Evolutionary conservation across 2,888 invertebrate species (phyloP).

Genomic region (Drosophila gaucha): DNA sequence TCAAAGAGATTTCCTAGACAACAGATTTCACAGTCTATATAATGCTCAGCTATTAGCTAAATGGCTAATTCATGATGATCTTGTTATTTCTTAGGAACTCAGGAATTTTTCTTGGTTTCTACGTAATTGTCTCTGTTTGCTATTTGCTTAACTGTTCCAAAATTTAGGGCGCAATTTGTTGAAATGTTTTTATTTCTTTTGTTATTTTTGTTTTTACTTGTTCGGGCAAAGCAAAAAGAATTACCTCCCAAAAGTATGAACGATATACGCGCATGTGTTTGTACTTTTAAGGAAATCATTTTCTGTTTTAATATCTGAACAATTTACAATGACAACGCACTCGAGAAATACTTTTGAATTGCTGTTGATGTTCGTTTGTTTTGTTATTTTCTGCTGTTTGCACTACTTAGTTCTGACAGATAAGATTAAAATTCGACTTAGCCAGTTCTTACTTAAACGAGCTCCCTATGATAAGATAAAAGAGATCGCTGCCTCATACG

Average conservation of each 20-base stretch:
- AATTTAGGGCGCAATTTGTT: conserved; percentile 60
- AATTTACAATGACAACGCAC: conserved; percentile 59
- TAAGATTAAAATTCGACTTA: conserved; percentile 75
- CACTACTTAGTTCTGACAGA: conserved; percentile 75
- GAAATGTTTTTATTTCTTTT: conserved; percentile 22
- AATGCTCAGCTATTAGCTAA: background rate
- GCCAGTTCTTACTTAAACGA: conserved; percentile 33
- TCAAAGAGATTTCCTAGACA: no score
- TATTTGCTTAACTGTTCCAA: conserved; percentile 62
- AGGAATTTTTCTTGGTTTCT: conserved; percentile 5
- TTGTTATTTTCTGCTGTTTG: conserved; percentile 56
- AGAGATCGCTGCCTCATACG: conserved; percentile 22
- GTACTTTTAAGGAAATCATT: conserved; percentile 49
- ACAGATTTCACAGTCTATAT: background rate
- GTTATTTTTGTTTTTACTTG: conserved; percentile 12
- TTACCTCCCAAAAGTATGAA: background rate
- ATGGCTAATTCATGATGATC: conserved; percentile 59
- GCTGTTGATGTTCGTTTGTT: conserved; percentile 34
- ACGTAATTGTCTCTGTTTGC: conserved; percentile 50
- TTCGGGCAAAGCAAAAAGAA: background rate
- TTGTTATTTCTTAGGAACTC: conserved; percentile 67
- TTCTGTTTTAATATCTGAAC: conserved; percentile 42
- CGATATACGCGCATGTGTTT: conserved; percentile 9
- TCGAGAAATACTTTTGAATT: conserved; percentile 44
- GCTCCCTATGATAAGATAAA: conserved; percentile 66